A percentile compares a stretch with the other conserved stretches of the same genome.
phyloP scores from a whole-genome alignment of 1,140 invertebrate genomes.

The Macrobrachium nipponense region DNA sequence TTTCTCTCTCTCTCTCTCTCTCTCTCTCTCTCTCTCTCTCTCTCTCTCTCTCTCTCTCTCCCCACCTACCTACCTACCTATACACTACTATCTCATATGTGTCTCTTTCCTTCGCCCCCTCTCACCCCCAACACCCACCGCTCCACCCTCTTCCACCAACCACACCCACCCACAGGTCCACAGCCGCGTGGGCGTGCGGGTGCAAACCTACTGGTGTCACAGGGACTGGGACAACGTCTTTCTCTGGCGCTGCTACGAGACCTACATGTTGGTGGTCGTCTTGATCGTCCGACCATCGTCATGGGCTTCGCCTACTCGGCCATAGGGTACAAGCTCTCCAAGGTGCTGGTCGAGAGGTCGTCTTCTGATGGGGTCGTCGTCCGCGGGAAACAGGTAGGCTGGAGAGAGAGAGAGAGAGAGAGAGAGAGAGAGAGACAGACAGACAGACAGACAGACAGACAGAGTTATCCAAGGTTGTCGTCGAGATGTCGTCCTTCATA shows the following conservation, averaged over 20 bases:
- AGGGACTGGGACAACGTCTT: conserved; percentile 71
- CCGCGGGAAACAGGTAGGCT: neutral
- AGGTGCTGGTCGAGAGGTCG: conserved; percentile 37
- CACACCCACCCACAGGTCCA: conserved; percentile 73
- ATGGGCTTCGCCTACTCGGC: conserved; percentile 78
- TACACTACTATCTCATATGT: no score
- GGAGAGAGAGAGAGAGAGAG: neutral
- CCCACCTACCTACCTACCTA: neutral
- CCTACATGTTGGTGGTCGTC: conserved; percentile 77
- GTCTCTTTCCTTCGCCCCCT: neutral
- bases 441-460: neutral
- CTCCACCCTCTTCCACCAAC: no score
- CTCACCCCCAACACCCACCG: no score
- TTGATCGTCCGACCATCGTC: conserved; percentile 74
- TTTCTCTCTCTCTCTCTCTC: neutral
- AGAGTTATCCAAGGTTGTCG: neutral
- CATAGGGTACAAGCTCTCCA: conserved; percentile 68
- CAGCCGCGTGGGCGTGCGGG: conserved; percentile 71
- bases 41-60: neutral
- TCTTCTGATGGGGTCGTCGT: conserved; percentile 25
- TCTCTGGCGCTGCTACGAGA: conserved; percentile 75
- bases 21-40: neutral
- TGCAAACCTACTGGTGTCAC: conserved; percentile 75
- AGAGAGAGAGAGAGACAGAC: neutral
- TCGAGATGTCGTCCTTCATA: no score